Evolutionary conservation across 2,113 vertebrate species (phyloP), one percentile per base, ranked within the genome.

Genomic region (Xiphophorus hellerii): DNA sequence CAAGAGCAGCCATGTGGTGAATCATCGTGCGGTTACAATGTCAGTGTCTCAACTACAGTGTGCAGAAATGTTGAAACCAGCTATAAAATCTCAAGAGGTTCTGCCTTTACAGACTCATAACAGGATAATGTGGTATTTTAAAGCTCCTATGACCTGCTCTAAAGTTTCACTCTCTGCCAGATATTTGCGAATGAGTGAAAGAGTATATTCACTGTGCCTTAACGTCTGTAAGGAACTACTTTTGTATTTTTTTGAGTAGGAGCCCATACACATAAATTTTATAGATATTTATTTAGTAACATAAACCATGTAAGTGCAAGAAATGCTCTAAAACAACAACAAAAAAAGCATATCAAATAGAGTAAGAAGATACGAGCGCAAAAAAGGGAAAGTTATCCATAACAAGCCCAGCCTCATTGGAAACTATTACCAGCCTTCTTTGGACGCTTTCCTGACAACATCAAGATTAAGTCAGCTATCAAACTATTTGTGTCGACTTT

Each of bases 1-100:
- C 72, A 86, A 87, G 62, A 82, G 68, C 70, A 77, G 44, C 62
- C 69, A 39, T 81, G 83, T 70, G 69, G 76, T 76, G 80, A 87
- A 71, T 82, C 70, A 84, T 58, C 66, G 6, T 63, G 71, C 74
- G 72, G 81, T 73, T 82, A 84, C 20, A 25, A 27, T 37, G 25
- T 37, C 22, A 80, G 71, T 72, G 66, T 74, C 73, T 82, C 76
- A 80, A 72, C 62, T 73, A 25, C 80, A 76, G 51, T 65, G 15
- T 20, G 31, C 51, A 73, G 71, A 74, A 84, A 89, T 88, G 84
- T 83, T 81, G 69, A 81, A 86, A 82, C 62, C 42, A 14, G 62
- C 78, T 29, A 77, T 92, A 87, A 91, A 89, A 67, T 75, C 81
- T 80, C 77, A 71, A 69, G 74, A 77, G 82, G 77, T 48, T 88